A percentile compares a stretch with the other conserved stretches of the same genome.
Evolutionary conservation across 2,888 invertebrate genomes (phyloP).

Genomic region (Caradrina kadenii): DNA sequence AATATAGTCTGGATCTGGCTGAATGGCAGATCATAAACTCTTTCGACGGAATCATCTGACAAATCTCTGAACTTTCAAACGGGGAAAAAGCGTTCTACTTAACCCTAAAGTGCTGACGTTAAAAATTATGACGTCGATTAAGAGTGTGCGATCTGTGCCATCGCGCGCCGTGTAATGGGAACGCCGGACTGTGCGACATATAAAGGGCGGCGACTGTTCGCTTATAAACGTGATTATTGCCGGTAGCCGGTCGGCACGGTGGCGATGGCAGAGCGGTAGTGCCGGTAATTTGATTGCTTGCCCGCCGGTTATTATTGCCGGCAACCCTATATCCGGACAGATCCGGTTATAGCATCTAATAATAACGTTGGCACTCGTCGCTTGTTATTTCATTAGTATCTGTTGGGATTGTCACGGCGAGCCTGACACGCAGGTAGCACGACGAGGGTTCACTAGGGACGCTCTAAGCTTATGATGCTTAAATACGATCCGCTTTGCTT

Average conservation of each 20-base stretch:
- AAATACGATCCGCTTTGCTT: slow-evolving; percentile 32
- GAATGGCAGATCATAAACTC: slow-evolving; percentile 43
- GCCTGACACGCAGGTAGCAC: slow-evolving; percentile 39
- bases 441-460: slow-evolving; percentile 29
- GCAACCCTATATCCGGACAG: slow-evolving; percentile 76
- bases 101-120: slow-evolving; percentile 58
- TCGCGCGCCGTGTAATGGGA: slow-evolving; percentile 52
- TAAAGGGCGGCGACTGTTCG: slow-evolving; percentile 64
- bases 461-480: slow-evolving; percentile 30
- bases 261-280: slow-evolving; percentile 36
- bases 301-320: slow-evolving; percentile 77
- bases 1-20: slow-evolving; percentile 29
- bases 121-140: slow-evolving; percentile 68
- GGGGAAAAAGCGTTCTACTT: slow-evolving; percentile 40
- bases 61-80: slow-evolving; percentile 49
- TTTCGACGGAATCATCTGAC: slow-evolving; percentile 42
- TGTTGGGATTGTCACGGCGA: slow-evolving; percentile 39
- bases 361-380: slow-evolving; percentile 70
- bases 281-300: slow-evolving; percentile 81
- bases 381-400: slow-evolving; percentile 71
- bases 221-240: slow-evolving; percentile 74
- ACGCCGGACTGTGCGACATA: slow-evolving; percentile 29
- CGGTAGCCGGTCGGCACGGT: slow-evolving; percentile 54
- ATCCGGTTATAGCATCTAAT: slow-evolving; percentile 75
- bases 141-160: slow-evolving; percentile 51